Evolutionary conservation across 92 coral and sea anemone genomes (phyloP).

Genomic region (Palythoa caribaeorum): DNA sequence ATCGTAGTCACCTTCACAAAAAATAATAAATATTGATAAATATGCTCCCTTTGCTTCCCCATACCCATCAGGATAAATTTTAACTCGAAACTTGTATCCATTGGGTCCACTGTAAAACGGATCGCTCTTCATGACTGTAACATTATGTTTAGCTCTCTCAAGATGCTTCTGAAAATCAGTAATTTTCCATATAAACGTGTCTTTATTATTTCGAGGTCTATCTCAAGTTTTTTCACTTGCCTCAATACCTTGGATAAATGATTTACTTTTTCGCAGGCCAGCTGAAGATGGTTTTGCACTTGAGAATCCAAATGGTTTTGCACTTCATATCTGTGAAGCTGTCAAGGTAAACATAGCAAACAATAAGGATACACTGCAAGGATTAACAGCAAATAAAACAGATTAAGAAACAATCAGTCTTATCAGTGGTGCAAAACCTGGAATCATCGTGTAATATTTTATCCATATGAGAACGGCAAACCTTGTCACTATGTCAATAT

Average conservation of each 20-base stretch:
- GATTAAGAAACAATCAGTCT: too few species aligned
- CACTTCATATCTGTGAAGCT: background rate
- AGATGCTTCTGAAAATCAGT: background rate
- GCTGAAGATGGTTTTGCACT: conserved; percentile 1
- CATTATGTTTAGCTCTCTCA: background rate
- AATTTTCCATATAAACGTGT: background rate
- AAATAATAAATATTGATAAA: background rate
- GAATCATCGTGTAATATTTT: too few species aligned
- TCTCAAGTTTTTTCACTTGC: background rate
- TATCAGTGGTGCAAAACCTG: too few species aligned
- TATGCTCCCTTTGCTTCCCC: background rate
- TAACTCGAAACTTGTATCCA: background rate
- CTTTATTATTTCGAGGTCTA: background rate
- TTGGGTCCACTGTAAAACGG: background rate
- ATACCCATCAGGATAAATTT: background rate
- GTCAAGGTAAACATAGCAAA: background rate
- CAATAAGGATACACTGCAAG: too few species aligned
- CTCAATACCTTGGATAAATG: background rate
- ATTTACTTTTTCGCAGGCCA: background rate
- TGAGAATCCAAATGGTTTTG: background rate
- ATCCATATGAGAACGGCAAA: too few species aligned
- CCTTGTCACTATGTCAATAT: too few species aligned
- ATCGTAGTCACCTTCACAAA: background rate
- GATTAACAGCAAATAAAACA: too few species aligned
- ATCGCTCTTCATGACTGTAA: background rate